Evolutionary conservation across 2,888 invertebrate genomes (phyloP), one percentile per base, ranked within the genome.

Genomic region (Oligia latruncula): DNA sequence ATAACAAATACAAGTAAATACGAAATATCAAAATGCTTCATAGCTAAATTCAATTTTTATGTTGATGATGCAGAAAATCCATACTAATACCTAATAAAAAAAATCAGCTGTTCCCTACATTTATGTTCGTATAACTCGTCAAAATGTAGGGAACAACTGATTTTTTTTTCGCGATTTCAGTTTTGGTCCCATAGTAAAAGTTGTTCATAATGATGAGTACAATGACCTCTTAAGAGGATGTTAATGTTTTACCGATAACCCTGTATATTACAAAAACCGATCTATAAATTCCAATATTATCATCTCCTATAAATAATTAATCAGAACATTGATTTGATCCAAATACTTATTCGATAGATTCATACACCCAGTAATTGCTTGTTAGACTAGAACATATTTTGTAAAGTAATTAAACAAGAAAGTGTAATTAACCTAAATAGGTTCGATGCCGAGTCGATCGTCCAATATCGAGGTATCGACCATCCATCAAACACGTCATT

Each of bases 401-500:
- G 20, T 60, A 17, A 60, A 60, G 13, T 60, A 29, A 67, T 58
- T 78, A 46, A 29, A 58, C 17, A 49, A 49, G 23, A 78, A 58
- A 65, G 2, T 78, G 46, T 71, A 49, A 46, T 70, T 70, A 60
- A 79, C n/a, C 40, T 65, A 6, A 52, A 74, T 79, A 62, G 15
- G 15, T 58, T 5, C 35, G 23, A 13, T 43, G 46, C 17, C 4
- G 23, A 49, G 23, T 74, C 65, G 74, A 81, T 81, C 76, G 77
- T 35, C 80, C 81, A 81, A 81, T n/a, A 52, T 67, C 35, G n/a
- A 58, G n/a, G 13, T 81, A 68, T 73, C 43, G 49, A 62, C 58
- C 58, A 83, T 83, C 81, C n/a, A 83, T 86, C 74, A 86, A 66
- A 35, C 4, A 55, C 67, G 72, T 71, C 29, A 71, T 20, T 77